phyloP scores from a whole-genome alignment of 2,888 invertebrate species.

The Drosophila ustulata region DNA sequence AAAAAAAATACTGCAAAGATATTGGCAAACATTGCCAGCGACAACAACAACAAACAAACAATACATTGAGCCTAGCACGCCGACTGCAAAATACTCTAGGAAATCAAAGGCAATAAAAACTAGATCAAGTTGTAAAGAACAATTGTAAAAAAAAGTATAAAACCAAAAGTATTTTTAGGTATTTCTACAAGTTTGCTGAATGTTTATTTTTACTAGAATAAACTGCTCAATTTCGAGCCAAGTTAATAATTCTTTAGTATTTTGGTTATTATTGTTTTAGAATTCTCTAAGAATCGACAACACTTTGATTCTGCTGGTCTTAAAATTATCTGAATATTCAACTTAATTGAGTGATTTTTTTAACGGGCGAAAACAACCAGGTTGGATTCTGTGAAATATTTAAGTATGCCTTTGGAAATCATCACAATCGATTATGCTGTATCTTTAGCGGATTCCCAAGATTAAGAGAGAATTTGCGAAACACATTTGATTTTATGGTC shows the following conservation, averaged over 20 bases:
- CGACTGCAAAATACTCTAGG: constrained; percentile 27
- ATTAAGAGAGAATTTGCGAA: background rate
- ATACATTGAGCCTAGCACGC: constrained; percentile 2
- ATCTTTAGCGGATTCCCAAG: background rate
- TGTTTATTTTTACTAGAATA: too few species aligned
- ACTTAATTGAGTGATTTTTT: background rate
- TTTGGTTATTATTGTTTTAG: too few species aligned
- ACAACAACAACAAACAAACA: constrained; percentile 53
- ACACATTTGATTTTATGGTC: constrained; percentile 4
- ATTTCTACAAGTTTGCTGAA: too few species aligned
- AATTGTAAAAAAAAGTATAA: background rate
- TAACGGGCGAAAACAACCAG: background rate
- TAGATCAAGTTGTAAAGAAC: background rate
- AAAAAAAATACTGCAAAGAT: constrained; percentile 35
- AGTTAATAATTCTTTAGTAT: too few species aligned
- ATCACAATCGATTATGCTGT: background rate
- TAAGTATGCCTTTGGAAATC: background rate
- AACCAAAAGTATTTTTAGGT: too few species aligned
- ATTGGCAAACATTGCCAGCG: constrained; percentile 70
- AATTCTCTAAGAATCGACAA: too few species aligned
- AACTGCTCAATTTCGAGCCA: too few species aligned
- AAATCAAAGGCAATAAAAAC: background rate
- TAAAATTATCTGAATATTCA: background rate
- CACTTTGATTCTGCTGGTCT: too few species aligned
- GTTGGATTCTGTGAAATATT: background rate